Evolutionary conservation across 2,888 invertebrate species (phyloP), one percentile per base, ranked within the genome.

Genomic region (Lysandra bellargus): DNA sequence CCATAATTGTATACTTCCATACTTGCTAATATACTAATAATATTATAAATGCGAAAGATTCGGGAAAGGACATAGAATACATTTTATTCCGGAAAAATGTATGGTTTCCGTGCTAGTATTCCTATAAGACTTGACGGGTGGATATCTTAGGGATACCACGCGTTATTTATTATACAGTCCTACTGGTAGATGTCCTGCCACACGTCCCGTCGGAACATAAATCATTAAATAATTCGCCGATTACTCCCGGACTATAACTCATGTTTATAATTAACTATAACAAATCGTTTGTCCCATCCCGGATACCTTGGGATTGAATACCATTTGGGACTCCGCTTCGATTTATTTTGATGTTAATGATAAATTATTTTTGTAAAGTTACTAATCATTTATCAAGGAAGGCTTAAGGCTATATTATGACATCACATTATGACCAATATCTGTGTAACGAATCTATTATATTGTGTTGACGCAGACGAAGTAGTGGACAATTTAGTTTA

Each of bases 211-310:
- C 83, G 83, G 82, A 82, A 82, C 85, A 90, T 92, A 90, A 91
- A 92, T 92, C 91, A 92, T 90, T 88, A 88, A 91, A 92, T 92
- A 91, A 92, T 92, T 92, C 85, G 87, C 88, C 89, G 87, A 89
- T 91, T 91, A 91, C 87, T 85, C 88, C 87, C 87, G 85, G 84
- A 87, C 91, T 87, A 92, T 92, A 90, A 91, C 84, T 93, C 92
- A 92, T 88, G 92, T 92, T 92, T 91, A 89, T 90, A 88, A 90
- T 92, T 91, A 92, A 92, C 91, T 89, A 89, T 91, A 91, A 92
- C 89, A 91, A 92, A 92, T 89, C 86, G 87, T 85, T 88, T 85
- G 90, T 86, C 87, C 83, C 80, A 72, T 77, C 49, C 53, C 61
- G 64, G 74, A 44, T 9, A 74, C 44, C 74, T 44, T 40, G n/a